These are phyloP conservation scores for Alouatta palliata DNA, from an alignment of 2,113 vertebrate species.

Conservation along the genomic window DNA sequence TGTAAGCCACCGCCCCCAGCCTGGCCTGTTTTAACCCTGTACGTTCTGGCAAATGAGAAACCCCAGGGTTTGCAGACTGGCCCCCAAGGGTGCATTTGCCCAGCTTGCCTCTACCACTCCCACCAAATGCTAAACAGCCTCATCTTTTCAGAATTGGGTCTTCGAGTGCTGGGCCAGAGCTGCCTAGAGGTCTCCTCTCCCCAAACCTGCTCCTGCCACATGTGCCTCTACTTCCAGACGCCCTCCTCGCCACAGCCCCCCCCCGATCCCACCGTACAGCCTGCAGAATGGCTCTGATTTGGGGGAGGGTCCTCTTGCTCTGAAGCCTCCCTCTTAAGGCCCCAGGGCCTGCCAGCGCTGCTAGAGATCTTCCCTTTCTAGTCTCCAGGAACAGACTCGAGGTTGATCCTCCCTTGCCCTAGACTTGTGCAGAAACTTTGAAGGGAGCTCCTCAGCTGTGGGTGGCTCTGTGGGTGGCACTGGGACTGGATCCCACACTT, in stretches of 20 bases:
- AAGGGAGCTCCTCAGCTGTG: constrained; percentile 3
- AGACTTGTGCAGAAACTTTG: neutral
- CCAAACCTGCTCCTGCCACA: neutral
- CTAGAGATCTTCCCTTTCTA: neutral
- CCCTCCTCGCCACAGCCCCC: too few relatives aligned
- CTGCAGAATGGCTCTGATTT: neutral
- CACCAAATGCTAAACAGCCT: neutral
- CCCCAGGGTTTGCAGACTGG: neutral
- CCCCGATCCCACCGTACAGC: accelerated
- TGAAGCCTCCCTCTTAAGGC: neutral
- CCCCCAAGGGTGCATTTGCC: neutral
- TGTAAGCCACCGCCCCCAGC: neutral
- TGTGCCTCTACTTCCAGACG: neutral
- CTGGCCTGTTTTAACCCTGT: neutral
- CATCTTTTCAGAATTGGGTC: neutral
- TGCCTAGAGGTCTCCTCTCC: neutral
- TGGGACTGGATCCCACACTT: neutral
- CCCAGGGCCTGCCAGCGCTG: neutral
- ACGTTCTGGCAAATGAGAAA: neutral
- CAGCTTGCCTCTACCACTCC: neutral
- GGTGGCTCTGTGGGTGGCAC: neutral
- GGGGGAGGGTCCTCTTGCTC: neutral
- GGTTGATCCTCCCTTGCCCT: neutral
- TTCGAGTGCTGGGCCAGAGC: neutral
- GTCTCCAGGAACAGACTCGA: neutral